Conservation (phyloP, 2,797 vertebrate genomes). For the Chlorospingus semifuscus region DNA sequence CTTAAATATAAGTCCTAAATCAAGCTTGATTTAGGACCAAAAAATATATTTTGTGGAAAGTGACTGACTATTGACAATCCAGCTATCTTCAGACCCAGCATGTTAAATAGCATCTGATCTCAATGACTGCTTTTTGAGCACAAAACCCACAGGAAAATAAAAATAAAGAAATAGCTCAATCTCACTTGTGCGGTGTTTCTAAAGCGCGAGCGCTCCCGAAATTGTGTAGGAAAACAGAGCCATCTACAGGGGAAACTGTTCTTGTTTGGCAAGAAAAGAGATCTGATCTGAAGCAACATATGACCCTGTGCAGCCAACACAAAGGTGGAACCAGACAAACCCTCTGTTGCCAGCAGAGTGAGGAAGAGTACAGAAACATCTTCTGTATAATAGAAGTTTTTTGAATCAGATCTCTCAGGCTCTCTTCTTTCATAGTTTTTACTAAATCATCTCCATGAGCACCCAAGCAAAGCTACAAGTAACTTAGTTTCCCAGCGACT, state of each 20-base stretch:
- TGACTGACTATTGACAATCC: neutral
- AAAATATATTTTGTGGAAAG: neutral
- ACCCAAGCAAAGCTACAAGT: neutral
- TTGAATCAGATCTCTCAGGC: neutral
- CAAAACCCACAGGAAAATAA: neutral
- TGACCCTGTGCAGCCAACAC: neutral
- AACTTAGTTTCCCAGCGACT: neutral
- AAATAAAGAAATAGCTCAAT: neutral
- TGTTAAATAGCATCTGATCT: neutral
- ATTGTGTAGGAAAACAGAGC: slow-evolving; percentile 57
- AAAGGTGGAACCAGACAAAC: neutral
- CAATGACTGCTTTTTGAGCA: neutral
- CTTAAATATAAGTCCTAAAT: neutral
- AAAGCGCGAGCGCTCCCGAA: neutral
- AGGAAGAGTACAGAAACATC: neutral
- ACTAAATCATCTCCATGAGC: neutral
- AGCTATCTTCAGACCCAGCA: fast-evolving
- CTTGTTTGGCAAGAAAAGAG: neutral
- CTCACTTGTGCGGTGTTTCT: neutral
- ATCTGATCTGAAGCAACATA: fast-evolving
- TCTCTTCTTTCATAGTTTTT: neutral
- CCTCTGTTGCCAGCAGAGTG: neutral
- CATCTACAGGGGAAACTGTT: slow-evolving; percentile 55
- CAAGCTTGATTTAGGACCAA: neutral
- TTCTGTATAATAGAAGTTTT: neutral